Evolutionary conservation across 2,797 vertebrate species (phyloP), one percentile per base, ranked within the genome.

Genomic region (Oophaga sylvatica): DNA sequence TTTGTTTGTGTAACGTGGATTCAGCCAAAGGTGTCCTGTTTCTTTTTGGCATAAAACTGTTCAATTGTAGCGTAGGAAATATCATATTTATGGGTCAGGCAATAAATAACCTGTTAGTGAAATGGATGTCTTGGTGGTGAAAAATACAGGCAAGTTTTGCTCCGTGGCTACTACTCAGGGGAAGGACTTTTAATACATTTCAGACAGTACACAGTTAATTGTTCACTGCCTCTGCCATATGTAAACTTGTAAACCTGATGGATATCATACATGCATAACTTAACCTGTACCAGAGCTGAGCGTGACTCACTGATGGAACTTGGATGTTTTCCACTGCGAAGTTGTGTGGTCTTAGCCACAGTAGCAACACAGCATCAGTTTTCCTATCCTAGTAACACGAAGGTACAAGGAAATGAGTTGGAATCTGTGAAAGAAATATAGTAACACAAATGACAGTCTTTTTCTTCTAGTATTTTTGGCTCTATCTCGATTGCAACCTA

Each of bases 271-370:
- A 70, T 82, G 84, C 62, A 78, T 86, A 82, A 78, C 53, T 82
- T 71, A 86, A 67, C 62, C 41, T 70, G 13, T 86, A 86, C 60
- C 80, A 77, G 29, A 63, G 71, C 83, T 82, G 83, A 89, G 83
- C 79, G 91, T 93, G 89, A 91, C 88, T 92, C 92, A 91, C 90
- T 92, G 93, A 91, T 92, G 91, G 89, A 92, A 90, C 90, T 92
- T 94, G 93, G 92, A 93, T 90, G 62, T 88, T 77, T 75, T 93
- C 92, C 92, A 94, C 90, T 88, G 88, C 89, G 90, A 87, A 88
- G 91, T 91, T 94, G 93, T 95, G 92, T 93, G 91, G 91, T 94
- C 92, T 91, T 90, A 92, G 89, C 92, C 89, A 90, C 91, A 92
- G 90, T 86, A 91, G 86, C 92, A 92, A 73, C 85, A 84, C 85